phyloP scores from a whole-genome alignment of 2,797 vertebrate genomes.

The Balearica regulorum region DNA sequence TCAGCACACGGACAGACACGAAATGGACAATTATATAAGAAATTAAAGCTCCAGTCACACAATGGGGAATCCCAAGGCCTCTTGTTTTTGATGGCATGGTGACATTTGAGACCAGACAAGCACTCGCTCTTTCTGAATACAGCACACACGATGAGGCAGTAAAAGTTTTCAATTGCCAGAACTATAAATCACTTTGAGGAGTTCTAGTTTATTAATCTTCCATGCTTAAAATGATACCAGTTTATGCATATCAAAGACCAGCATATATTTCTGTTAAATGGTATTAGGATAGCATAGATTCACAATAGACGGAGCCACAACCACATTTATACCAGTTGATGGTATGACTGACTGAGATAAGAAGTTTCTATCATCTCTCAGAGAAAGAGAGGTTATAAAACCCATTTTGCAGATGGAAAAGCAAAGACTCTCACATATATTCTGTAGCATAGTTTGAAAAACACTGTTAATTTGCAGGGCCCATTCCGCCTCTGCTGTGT shows the following conservation, averaged over 20 bases:
- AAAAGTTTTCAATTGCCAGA: neutral
- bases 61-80: neutral
- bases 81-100: neutral
- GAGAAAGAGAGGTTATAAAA: neutral
- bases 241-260: neutral
- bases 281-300: neutral
- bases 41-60: neutral
- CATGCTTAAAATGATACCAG: neutral
- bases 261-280: neutral
- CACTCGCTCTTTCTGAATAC: neutral
- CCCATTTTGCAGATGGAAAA: neutral
- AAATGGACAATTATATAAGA: neutral
- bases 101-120: neutral
- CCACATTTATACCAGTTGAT: neutral
- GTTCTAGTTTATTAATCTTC: neutral
- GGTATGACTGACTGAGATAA: neutral
- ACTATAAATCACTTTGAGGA: constrained; percentile 5
- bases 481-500: neutral
- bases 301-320: neutral
- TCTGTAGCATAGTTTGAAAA: neutral
- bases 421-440: neutral
- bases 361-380: neutral
- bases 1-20: neutral
- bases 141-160: neutral
- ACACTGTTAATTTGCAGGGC: neutral